These are phyloP conservation scores for Coregonus suidteri DNA, from an alignment of 2,797 vertebrate genomes.

Conservation along the genomic window DNA sequence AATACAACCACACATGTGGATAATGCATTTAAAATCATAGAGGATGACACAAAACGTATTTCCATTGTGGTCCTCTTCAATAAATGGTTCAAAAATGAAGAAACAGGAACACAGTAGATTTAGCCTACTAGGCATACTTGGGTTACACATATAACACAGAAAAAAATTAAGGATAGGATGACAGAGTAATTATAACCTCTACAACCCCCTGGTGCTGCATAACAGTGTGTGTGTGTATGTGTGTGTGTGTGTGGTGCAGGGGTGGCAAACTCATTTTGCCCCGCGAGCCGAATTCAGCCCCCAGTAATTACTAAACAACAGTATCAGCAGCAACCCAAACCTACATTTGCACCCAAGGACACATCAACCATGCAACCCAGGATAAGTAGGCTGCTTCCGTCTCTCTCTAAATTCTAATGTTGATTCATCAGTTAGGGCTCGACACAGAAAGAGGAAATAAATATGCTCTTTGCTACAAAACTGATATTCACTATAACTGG, in stretches of 20 bases:
- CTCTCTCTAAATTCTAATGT: neutral
- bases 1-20: too few relatives aligned
- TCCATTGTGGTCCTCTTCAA: too few relatives aligned
- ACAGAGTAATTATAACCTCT: slow-evolving; percentile 41
- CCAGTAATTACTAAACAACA: slow-evolving; percentile 17
- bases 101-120: too few relatives aligned
- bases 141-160: too few relatives aligned
- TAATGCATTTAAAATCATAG: too few relatives aligned
- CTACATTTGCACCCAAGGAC: neutral
- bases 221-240: slow-evolving; percentile 37
- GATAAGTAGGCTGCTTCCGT: neutral
- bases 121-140: too few relatives aligned
- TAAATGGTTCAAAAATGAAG: too few relatives aligned
- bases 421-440: neutral
- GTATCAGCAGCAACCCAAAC: slow-evolving; percentile 3
- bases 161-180: too few relatives aligned
- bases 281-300: neutral
- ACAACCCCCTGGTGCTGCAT: slow-evolving; percentile 29
- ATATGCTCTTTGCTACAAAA: neutral
- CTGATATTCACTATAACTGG: neutral
- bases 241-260: slow-evolving; percentile 10
- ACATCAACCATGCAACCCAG: neutral
- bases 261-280: too few relatives aligned
- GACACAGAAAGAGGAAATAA: neutral
- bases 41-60: too few relatives aligned